These are phyloP conservation scores for Hydriomena furcata DNA, from an alignment of 2,888 invertebrate species.

Conservation along the genomic window DNA sequence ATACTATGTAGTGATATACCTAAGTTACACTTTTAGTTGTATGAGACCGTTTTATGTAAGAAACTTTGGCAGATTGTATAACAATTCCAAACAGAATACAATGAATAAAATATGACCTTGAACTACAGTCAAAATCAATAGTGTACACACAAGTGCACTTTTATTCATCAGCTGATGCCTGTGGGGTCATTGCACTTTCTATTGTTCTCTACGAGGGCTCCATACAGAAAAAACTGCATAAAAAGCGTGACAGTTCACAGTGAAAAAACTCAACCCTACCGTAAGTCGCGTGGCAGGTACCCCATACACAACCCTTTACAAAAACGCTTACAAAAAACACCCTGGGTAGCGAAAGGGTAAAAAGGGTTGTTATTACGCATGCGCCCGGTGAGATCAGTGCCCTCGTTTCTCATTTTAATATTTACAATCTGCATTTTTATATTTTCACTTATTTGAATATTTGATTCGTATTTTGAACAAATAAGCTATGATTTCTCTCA, in stretches of 20 bases:
- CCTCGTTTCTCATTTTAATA: slow-evolving; percentile 75
- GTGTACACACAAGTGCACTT: slow-evolving; percentile 72
- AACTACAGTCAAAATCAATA: slow-evolving; percentile 72
- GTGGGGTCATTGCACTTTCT: slow-evolving; percentile 77
- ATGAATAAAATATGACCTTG: slow-evolving; percentile 60
- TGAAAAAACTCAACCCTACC: slow-evolving; percentile 79
- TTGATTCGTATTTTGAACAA: too few species aligned
- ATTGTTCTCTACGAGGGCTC: slow-evolving; percentile 60
- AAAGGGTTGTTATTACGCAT: slow-evolving; percentile 82
- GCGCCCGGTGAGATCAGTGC: slow-evolving; percentile 75
- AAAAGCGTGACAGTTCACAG: slow-evolving; percentile 64
- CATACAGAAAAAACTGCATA: slow-evolving; percentile 69
- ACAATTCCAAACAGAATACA: not conserved
- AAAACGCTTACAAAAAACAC: slow-evolving; percentile 79
- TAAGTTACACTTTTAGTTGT: too few species aligned
- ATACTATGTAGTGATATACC: too few species aligned
- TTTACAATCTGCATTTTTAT: slow-evolving; percentile 51
- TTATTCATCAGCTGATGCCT: slow-evolving; percentile 78
- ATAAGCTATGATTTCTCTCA: too few species aligned
- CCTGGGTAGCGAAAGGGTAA: slow-evolving; percentile 79
- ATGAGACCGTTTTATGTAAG: too few species aligned
- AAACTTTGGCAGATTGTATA: too few species aligned
- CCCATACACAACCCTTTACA: slow-evolving; percentile 79
- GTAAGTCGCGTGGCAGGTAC: slow-evolving; percentile 78
- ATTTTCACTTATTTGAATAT: slow-evolving; percentile 8